Evolutionary conservation across 2,797 vertebrate genomes (phyloP), one percentile per base, ranked within the genome.

Genomic region (Coranthus polyacanthus): DNA sequence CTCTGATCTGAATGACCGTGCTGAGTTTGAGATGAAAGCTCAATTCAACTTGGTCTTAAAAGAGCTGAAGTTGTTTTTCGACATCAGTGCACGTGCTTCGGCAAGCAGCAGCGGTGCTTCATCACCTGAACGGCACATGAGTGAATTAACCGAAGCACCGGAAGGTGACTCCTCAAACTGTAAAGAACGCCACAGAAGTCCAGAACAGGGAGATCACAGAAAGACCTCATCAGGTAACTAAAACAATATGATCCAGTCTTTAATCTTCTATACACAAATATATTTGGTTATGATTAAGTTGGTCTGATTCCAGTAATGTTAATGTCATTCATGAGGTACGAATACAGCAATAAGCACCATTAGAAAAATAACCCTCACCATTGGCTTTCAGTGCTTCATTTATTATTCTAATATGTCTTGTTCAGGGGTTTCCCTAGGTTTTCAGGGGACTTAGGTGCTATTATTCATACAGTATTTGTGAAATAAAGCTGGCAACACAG

Each of bases 41-140:
- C 84, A 92, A 77, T 97, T 96, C 60, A 88, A 95, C 90, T 79
- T 90, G 73, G 96, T 98, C 20, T 62, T 97, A 58, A 89, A 94
- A 87, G 96, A 97, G 85, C 88, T 97, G 77, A 79, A 0, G 22
- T 77, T 94, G 78, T 97, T 94, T 89, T 95, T 95, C 77, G 85
- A 93, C 57, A 95, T 96, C 86, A 94, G 91, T 79, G 86, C 61
- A 55, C 88, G 73, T 79, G 83, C 92, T 13, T 64, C 68, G 13
- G 24, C 22, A 39, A 47, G 52, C 0, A 68, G 82, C 54, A 62
- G 79, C n/a, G 44, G 54, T 66, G 41, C 11, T 0, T 29, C 59
- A 11, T 72, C 77, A 57, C 87, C 90, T 63, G 77, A 90, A 32
- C 29, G 10, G 72, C 79, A 38, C 77, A 17, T 34, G 8, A 1